Evolutionary conservation across 1,140 invertebrate genomes (phyloP).

Genomic region (Pantala flavescens): DNA sequence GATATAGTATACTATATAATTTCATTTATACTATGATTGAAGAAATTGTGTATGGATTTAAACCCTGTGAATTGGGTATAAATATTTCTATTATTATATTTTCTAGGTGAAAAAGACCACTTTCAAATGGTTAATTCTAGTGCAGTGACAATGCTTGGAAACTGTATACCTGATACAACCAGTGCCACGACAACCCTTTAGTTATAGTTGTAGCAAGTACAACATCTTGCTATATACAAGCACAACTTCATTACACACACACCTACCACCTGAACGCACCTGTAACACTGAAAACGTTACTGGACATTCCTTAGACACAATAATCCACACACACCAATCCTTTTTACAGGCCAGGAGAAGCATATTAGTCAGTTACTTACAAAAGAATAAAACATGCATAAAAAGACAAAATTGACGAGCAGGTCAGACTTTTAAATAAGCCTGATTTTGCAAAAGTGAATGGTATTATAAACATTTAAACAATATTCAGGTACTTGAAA

Average conservation of each 20-base stretch:
- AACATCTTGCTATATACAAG: background rate
- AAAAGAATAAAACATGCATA: conserved; percentile 10
- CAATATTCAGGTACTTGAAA: conserved; percentile 10
- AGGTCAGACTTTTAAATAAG: background rate
- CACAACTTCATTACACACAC: background rate
- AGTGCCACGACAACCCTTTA: conserved; percentile 8
- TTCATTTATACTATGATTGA: conserved; percentile 8
- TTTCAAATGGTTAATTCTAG: background rate
- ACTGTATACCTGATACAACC: conserved; percentile 9
- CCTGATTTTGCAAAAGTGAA: conserved; percentile 3
- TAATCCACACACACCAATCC: background rate
- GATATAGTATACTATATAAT: conserved; percentile 11
- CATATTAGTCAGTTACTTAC: conserved; percentile 6
- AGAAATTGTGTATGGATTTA: conserved; percentile 7
- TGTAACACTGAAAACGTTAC: conserved; percentile 1
- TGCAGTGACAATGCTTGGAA: conserved; percentile 8
- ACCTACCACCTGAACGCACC: background rate
- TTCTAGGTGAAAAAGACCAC: conserved; percentile 9
- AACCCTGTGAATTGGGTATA: conserved; percentile 9
- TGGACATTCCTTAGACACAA: background rate
- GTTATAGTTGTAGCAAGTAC: background rate
- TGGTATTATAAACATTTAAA: conserved; percentile 5
- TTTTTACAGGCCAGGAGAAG: background rate
- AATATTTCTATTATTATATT: conserved; percentile 9
- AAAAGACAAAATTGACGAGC: conserved; percentile 9